Base-by-base conservation (phyloP, 2,797 vertebrate genomes). In the Loris lydekkerianus region DNA sequence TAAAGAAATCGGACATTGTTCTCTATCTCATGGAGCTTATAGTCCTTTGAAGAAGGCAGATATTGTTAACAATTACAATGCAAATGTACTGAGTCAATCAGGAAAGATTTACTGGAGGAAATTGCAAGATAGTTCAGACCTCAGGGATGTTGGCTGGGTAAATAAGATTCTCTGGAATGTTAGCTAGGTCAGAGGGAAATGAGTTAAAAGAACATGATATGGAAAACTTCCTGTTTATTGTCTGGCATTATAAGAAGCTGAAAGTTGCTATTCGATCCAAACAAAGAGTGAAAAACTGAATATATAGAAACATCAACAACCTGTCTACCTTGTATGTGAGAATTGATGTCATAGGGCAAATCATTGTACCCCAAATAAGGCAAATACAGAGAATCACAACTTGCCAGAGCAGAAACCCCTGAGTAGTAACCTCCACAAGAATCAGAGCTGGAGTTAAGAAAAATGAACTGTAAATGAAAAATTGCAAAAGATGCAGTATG, bases 21-120 rank as follows among this genome's bases (percentile, higher is more conserved):
- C 5, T 49, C 87, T 13, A 37, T 21, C 7, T 95, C 27, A 40
- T 49, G n/a, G n/a, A 91, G 13, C 3, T 86, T 61, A 75, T 2
- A 65, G 7, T 80, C 21, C 53, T 7, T 56, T 73, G 65, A 31
- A 67, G 31, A 91, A 86, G 7, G 21, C n/a, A 72, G 21, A 56
- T 67, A 14, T 25, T 78, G 58, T 73, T 80, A 84, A 78, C 27
- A 70, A 65, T 88, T 43, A 91, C 9, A 61, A 15, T 65, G 49
- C 8, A 69, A 78, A 82, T 61, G 5, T 78, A 61, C 56, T 84
- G 49, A 90, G 27, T 67, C 40, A 91, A 91, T 91, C 67, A 88
- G 46, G 10, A 15, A 93, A 77, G 21, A 78, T 8, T 72, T 89
- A 34, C 20, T 72, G n/a, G 43, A 90, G 27, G n/a, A 91, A 84